Evolutionary conservation across 2,113 vertebrate species (phyloP).

Genomic region (Campylomormyrus tamandua): DNA sequence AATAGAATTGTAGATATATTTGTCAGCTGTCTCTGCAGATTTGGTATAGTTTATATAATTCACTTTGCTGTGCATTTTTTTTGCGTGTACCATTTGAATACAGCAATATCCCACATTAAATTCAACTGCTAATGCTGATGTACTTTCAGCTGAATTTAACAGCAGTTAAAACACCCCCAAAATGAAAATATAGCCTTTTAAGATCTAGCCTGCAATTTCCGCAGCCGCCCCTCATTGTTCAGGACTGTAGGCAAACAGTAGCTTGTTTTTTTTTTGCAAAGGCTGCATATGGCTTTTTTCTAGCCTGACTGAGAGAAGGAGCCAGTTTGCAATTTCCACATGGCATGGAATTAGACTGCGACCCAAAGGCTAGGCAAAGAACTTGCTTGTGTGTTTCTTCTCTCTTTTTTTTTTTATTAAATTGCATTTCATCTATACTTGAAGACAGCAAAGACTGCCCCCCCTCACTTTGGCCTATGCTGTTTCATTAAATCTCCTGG

Average conservation of each 20-base stretch:
- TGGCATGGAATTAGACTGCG: neutral
- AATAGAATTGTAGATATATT: neutral
- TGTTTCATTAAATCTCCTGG: constrained; percentile 11
- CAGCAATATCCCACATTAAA: neutral
- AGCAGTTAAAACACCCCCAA: neutral
- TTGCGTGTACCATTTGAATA: neutral
- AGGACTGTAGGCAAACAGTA: neutral
- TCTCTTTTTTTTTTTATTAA: neutral
- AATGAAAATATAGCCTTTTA: neutral
- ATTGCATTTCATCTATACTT: constrained; percentile 9
- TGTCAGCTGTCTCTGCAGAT: neutral
- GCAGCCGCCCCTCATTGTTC: neutral
- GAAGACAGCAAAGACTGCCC: neutral
- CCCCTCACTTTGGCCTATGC: neutral
- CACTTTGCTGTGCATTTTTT: neutral
- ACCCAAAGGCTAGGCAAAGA: neutral
- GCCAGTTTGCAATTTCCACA: neutral
- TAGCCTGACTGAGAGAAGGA: neutral
- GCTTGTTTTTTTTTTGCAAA: neutral
- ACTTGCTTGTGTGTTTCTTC: neutral
- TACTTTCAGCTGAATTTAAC: neutral
- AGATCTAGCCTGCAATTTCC: neutral
- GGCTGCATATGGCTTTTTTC: neutral
- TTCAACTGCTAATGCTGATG: neutral
- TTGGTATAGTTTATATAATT: neutral